Conservation (phyloP, 2,797 vertebrate species). For the Notolepis coatsorum region DNA sequence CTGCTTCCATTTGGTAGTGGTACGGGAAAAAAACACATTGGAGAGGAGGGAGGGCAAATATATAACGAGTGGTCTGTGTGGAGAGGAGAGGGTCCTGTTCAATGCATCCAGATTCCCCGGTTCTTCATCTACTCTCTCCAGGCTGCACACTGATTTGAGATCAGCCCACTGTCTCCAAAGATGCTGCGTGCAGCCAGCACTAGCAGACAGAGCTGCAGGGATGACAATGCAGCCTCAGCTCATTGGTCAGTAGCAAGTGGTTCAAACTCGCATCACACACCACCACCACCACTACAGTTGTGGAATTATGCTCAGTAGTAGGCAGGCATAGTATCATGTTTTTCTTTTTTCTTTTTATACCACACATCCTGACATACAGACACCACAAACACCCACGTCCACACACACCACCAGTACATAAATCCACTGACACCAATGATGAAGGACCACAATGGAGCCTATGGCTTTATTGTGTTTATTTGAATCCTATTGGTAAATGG, state of each 20-base stretch:
- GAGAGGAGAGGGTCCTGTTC: slow-evolving; percentile 54
- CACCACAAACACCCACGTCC: too few relatives aligned
- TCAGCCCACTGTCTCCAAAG: slow-evolving; percentile 40
- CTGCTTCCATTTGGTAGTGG: slow-evolving; percentile 85
- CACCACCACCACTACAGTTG: slow-evolving; percentile 56
- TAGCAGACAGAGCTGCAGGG: slow-evolving; percentile 44
- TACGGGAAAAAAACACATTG: slow-evolving; percentile 69
- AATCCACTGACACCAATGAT: too few relatives aligned
- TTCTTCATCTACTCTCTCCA: too few relatives aligned
- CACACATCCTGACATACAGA: too few relatives aligned
- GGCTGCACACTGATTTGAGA: slow-evolving; percentile 20
- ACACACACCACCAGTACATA: too few relatives aligned
- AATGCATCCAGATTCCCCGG: slow-evolving; percentile 58
- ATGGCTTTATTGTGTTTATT: too few relatives aligned
- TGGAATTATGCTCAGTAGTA: slow-evolving; percentile 36
- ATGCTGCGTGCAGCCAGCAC: slow-evolving; percentile 17
- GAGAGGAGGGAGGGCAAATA: slow-evolving; percentile 46
- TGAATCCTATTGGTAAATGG: too few relatives aligned
- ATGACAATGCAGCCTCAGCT: slow-evolving; percentile 58
- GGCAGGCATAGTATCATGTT: neutral
- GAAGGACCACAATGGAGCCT: too few relatives aligned
- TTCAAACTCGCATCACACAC: slow-evolving; percentile 74
- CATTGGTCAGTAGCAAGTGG: slow-evolving; percentile 69
- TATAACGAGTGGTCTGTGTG: slow-evolving; percentile 62
- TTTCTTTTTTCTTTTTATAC: neutral